A percentile compares a stretch with the other conserved stretches of the same genome.
These are phyloP conservation scores for Decapterus maruadsi DNA, from an alignment of 2,797 vertebrate species.

Conservation along the genomic window DNA sequence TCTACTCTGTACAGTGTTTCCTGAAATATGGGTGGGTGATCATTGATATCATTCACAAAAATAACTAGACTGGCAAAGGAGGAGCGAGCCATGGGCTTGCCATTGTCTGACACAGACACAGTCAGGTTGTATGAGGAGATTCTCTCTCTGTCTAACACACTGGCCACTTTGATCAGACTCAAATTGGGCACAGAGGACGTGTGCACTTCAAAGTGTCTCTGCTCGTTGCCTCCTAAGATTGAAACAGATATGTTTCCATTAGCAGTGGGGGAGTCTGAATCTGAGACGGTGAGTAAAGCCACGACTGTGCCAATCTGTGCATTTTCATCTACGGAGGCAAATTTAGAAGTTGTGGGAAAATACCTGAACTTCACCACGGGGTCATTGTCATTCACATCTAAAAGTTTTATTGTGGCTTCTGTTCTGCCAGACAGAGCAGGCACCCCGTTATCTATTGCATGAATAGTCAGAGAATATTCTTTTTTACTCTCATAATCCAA, in stretches of 20 bases:
- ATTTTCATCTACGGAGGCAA: conserved; percentile 97
- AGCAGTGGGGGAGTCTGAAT: conserved; percentile 93
- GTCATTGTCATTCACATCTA: conserved; percentile 97
- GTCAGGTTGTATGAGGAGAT: conserved; percentile 98
- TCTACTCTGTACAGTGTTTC: conserved; percentile 92
- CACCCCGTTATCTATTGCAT: conserved; percentile 92
- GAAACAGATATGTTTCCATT: conserved; percentile 98
- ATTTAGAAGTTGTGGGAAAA: conserved; percentile 95
- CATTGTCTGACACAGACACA: conserved; percentile 93
- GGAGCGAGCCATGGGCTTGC: conserved; percentile 88
- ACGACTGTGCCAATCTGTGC: conserved; percentile 96
- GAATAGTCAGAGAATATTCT: conserved; percentile 94
- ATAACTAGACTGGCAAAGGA: conserved; percentile 97
- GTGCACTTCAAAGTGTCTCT: conserved; percentile 97
- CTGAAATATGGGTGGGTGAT: conserved; percentile 96
- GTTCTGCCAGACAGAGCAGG: conserved; percentile 92
- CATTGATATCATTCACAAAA: conserved; percentile 98
- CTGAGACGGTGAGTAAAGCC: conserved; percentile 95
- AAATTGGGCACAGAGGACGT: conserved; percentile 96
- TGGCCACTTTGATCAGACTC: conserved; percentile 97
- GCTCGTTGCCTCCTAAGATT: conserved; percentile 96
- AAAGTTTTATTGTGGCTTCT: conserved; percentile 92
- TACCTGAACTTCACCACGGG: conserved; percentile 97
- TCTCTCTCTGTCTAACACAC: conserved; percentile 94
- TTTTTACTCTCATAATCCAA: conserved; percentile 92